These are phyloP conservation scores for Sebastes steindachneri DNA, from an alignment of 2,797 vertebrate genomes.

Conservation along the genomic window DNA sequence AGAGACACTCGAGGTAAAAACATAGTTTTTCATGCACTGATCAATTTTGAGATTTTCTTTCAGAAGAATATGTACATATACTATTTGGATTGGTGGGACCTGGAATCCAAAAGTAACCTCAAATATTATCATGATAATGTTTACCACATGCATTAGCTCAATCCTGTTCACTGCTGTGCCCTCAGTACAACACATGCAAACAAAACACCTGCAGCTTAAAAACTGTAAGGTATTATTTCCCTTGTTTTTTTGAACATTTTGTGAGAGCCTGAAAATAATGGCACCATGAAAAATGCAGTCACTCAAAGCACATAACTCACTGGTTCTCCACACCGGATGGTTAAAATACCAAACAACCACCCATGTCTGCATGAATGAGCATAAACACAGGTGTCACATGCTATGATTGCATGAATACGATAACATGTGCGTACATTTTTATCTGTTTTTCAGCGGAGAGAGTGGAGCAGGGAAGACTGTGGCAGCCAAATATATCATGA, in stretches of 20 bases:
- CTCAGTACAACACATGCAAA: background rate
- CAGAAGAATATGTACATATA: background rate
- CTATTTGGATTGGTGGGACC: background rate
- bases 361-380: background rate
- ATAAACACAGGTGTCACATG: background rate
- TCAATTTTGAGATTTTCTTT: too few relatives aligned
- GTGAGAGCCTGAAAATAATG: background rate
- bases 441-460: slow-evolving; percentile 87
- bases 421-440: slow-evolving; percentile 7
- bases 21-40: too few relatives aligned
- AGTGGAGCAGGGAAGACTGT: slow-evolving; percentile 98
- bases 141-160: background rate
- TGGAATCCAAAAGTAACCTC: background rate
- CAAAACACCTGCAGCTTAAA: background rate
- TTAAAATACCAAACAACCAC: background rate
- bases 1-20: too few relatives aligned
- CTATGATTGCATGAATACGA: background rate
- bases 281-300: background rate
- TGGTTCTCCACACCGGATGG: background rate
- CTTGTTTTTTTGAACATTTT: background rate
- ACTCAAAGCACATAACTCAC: background rate
- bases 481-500: slow-evolving; percentile 98
- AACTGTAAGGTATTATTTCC: background rate
- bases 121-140: background rate
- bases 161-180: background rate